phyloP scores from a whole-genome alignment of 2,888 invertebrate species.

The Hipparchia sbordonii region DNA sequence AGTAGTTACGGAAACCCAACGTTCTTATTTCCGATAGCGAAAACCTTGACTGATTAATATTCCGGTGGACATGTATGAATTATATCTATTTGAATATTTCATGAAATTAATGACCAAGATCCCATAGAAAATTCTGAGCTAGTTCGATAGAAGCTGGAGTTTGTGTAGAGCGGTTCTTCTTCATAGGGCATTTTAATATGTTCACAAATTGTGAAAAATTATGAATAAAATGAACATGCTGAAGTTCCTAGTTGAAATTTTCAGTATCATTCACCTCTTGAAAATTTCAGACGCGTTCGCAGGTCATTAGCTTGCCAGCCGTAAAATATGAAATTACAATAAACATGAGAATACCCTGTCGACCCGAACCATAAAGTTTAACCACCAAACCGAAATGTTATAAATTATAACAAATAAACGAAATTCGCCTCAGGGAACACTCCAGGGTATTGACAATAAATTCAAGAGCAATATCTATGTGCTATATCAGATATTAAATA shows the following conservation, averaged over 20 bases:
- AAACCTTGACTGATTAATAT: conserved; percentile 74
- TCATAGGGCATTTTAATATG: no score
- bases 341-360: conserved; percentile 14
- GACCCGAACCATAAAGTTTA: background rate
- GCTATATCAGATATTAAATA: background rate
- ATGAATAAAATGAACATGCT: no score
- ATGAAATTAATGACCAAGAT: conserved; percentile 32
- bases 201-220: no score
- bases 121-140: no score
- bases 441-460: background rate
- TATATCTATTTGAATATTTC: conserved; percentile 52
- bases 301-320: background rate
- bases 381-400: background rate
- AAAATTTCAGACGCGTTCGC: no score
- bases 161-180: no score
- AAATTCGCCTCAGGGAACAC: background rate
- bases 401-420: background rate
- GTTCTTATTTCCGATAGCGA: conserved; percentile 8
- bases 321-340: conserved; percentile 17
- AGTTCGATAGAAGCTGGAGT: no score
- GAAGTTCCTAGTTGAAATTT: no score
- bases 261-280: no score
- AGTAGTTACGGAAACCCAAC: conserved; percentile 4
- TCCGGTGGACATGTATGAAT: conserved; percentile 58
- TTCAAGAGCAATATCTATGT: background rate